Evolutionary conservation across 2,113 vertebrate genomes (phyloP).

Genomic region (Nothobranchius kuhntae): DNA sequence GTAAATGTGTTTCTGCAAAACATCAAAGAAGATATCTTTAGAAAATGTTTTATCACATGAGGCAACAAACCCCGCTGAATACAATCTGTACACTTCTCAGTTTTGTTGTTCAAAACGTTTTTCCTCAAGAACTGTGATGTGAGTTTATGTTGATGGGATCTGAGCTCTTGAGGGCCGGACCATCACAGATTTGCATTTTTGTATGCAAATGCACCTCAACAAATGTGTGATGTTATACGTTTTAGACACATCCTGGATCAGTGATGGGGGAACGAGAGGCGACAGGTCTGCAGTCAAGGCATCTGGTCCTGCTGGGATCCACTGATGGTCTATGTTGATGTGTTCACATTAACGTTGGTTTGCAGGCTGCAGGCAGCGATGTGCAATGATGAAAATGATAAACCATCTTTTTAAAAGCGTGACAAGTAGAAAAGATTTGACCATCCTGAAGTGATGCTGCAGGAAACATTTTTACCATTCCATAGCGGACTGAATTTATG

Average conservation of each 20-base stretch:
- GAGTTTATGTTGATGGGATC: conserved; percentile 3
- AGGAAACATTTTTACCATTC: not conserved
- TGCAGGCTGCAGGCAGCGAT: not conserved
- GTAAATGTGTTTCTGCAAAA: too few species aligned
- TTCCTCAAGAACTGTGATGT: not conserved
- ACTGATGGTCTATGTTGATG: not conserved
- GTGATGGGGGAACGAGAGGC: not conserved
- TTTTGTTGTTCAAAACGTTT: conserved; percentile 10
- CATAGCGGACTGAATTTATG: not conserved
- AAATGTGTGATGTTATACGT: not conserved
- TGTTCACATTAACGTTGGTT: not conserved
- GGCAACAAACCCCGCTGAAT: not conserved
- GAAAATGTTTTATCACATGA: too few species aligned
- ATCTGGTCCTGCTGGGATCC: rapidly evolving
- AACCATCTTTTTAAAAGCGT: not conserved
- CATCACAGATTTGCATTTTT: not conserved
- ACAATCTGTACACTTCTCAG: not conserved
- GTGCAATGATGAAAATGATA: not conserved
- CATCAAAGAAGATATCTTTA: too few species aligned
- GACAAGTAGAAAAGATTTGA: not conserved
- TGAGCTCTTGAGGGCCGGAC: not conserved
- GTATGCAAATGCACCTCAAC: not conserved
- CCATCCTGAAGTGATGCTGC: not conserved
- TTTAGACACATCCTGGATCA: not conserved
- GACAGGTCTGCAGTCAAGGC: not conserved